phyloP scores from a whole-genome alignment of 2,888 invertebrate species.

The Trichacis sp. region DNA sequence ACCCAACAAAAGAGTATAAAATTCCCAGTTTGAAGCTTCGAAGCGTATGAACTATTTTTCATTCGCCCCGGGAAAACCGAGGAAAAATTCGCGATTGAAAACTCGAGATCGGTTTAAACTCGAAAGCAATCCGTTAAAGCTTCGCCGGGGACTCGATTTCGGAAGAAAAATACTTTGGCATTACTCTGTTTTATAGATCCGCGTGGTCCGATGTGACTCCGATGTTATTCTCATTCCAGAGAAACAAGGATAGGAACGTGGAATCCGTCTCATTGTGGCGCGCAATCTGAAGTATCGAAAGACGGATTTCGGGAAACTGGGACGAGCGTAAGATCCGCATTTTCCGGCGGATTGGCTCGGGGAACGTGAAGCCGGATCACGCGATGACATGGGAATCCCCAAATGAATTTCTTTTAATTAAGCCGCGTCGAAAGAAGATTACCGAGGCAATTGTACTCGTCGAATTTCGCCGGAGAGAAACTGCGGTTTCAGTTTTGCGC shows the following conservation, averaged over 20 bases:
- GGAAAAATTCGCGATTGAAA: too few relatives aligned
- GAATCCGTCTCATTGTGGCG: neutral
- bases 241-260: neutral
- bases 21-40: constrained; percentile 6
- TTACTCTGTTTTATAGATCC: neutral
- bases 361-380: constrained; percentile 46
- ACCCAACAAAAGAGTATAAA: constrained; percentile 3
- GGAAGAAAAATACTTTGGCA: constrained; percentile 1
- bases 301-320: constrained; percentile 24
- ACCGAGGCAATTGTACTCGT: constrained; percentile 45
- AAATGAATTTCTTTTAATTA: constrained; percentile 56
- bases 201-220: neutral
- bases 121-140: neutral
- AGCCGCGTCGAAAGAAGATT: constrained; percentile 51
- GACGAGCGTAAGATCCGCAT: constrained; percentile 38
- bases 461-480: constrained; percentile 40
- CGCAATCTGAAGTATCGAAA: constrained; percentile 3
- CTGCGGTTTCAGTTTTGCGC: constrained; percentile 36
- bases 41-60: constrained; percentile 8
- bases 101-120: too few relatives aligned
- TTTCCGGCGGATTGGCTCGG: constrained; percentile 34
- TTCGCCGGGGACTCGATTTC: neutral
- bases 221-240: neutral
- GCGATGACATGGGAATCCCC: constrained; percentile 43
- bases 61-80: too few relatives aligned